Percentiles rank a stretch among this genome's conserved stretches.
phyloP scores from a whole-genome alignment of 2,888 invertebrate genomes.

The Nebria salina region DNA sequence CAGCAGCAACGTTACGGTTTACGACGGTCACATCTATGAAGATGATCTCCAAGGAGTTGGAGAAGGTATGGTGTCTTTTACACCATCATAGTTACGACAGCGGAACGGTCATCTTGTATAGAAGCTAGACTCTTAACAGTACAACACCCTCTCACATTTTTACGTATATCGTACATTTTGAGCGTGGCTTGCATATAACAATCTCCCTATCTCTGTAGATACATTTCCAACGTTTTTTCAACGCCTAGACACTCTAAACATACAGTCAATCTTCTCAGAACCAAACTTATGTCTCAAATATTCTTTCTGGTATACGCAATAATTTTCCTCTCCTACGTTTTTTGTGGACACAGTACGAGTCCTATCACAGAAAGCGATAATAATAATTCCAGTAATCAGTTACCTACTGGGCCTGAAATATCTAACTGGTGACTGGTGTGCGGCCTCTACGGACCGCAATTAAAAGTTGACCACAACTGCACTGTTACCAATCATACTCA shows the following conservation, averaged over 20 bases:
- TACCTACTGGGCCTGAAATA: background rate
- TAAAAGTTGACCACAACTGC: background rate
- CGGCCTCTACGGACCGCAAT: background rate
- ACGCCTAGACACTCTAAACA: too few species aligned
- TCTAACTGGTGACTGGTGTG: background rate
- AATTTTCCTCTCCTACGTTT: background rate
- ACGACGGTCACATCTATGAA: slow-evolving; percentile 22
- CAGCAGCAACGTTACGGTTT: slow-evolving; percentile 26
- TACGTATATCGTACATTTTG: background rate
- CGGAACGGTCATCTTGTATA: background rate
- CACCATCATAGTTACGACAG: background rate
- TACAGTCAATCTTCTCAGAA: too few species aligned
- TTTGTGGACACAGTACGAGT: background rate
- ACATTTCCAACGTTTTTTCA: background rate
- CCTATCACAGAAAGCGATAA: background rate
- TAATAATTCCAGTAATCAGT: background rate
- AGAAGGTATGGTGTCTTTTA: background rate
- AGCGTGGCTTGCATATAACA: background rate
- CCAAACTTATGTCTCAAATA: background rate
- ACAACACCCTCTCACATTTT: background rate
- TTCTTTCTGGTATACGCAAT: background rate
- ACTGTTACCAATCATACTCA: background rate
- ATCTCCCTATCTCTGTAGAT: background rate
- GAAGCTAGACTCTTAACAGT: background rate
- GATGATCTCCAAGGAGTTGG: background rate